These are phyloP conservation scores for Echinops telfairi DNA, from an alignment of 2,113 vertebrate genomes.

Conservation along the genomic window DNA sequence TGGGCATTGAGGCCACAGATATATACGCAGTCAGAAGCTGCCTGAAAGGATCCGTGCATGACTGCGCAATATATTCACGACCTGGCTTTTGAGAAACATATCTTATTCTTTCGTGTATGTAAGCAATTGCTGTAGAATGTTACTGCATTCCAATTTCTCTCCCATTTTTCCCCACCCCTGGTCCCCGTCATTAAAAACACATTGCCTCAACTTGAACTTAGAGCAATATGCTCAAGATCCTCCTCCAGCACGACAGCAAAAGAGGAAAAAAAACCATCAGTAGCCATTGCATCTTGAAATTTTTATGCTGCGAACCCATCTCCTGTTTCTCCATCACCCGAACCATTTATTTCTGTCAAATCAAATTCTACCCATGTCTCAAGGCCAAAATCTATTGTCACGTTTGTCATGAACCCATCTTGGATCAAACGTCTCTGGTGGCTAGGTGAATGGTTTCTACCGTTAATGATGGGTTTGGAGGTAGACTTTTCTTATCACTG, in stretches of 20 bases:
- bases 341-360: conserved; percentile 25
- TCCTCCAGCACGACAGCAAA: background rate
- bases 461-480: background rate
- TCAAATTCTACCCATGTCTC: background rate
- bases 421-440: background rate
- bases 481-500: conserved; percentile 6
- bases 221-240: background rate
- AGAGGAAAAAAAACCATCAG: background rate
- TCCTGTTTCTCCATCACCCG: background rate
- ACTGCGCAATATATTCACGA: background rate
- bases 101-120: conserved; percentile 1
- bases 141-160: background rate
- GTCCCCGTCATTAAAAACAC: background rate
- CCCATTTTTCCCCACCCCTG: background rate
- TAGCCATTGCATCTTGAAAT: background rate
- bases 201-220: conserved; percentile 36
- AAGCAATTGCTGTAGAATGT: background rate
- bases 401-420: background rate
- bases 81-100: background rate
- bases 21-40: background rate
- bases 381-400: conserved; percentile 6
- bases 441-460: background rate
- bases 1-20: background rate
- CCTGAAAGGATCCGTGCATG: background rate
- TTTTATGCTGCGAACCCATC: background rate